Conservation (phyloP, 2,797 vertebrate genomes). For the Poeciliopsis infans region DNA sequence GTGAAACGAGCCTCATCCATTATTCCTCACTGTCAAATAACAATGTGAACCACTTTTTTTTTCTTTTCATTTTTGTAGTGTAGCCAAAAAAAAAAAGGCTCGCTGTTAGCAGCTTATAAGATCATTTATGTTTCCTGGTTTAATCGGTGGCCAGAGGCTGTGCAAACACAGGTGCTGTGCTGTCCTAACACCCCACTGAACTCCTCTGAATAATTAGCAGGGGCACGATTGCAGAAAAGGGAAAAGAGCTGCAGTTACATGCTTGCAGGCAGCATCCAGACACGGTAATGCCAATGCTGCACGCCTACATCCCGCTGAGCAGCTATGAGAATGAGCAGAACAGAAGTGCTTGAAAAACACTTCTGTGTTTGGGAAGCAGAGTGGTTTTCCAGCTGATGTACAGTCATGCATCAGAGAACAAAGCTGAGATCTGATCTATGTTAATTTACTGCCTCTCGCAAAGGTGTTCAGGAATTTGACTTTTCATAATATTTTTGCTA, state of each 20-base stretch:
- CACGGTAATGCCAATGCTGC: slow-evolving; percentile 31
- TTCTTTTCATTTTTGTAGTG: neutral
- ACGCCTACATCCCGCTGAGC: slow-evolving; percentile 29
- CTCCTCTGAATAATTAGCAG: slow-evolving; percentile 53
- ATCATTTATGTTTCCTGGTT: slow-evolving; percentile 26
- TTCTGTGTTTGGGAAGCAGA: slow-evolving; percentile 46
- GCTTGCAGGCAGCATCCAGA: slow-evolving; percentile 45
- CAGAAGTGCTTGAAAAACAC: slow-evolving; percentile 49
- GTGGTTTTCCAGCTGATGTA: slow-evolving; percentile 59
- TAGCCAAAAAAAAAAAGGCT: slow-evolving; percentile 6
- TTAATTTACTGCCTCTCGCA: neutral
- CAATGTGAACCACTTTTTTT: slow-evolving; percentile 10
- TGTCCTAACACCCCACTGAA: slow-evolving; percentile 50
- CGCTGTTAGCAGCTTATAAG: slow-evolving; percentile 6
- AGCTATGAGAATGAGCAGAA: slow-evolving; percentile 54
- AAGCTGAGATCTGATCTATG: slow-evolving; percentile 35
- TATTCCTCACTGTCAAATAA: slow-evolving; percentile 12
- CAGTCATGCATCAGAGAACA: slow-evolving; percentile 51
- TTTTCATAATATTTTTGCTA: neutral
- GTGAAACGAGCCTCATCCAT: slow-evolving; percentile 8
- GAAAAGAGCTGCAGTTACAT: slow-evolving; percentile 49
- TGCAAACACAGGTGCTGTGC: slow-evolving; percentile 47
- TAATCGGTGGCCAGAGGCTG: slow-evolving; percentile 28
- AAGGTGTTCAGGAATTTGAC: neutral
- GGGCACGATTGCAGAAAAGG: slow-evolving; percentile 50